Base-by-base conservation (phyloP, 2,113 vertebrate species). In the Greenwoodochromis staneri region DNA sequence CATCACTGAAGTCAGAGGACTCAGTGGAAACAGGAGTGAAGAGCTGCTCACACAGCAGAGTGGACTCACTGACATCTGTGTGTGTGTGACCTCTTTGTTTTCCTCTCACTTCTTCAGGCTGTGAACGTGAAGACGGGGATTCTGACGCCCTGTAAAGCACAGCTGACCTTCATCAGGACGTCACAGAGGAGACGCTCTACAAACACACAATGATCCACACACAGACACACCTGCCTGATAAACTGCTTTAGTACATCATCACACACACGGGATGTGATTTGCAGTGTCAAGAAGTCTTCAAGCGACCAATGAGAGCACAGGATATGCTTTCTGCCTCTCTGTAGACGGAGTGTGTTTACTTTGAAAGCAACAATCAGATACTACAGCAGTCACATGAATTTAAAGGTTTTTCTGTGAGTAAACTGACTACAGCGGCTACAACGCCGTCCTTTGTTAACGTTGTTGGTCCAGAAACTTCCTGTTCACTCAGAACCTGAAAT, bases 261-360 rank as follows among this genome's bases (percentile, higher is more conserved):
- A 3, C n/a, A 12, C 53, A 12, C n/a, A 54, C 53, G 4, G 51
- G 51, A 54, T 7, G n/a, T 54, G 51, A 21, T 21, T 21, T 12
- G 57, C 16, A 61, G 57, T 2, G 9, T 5, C 0, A n/a, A 3
- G 9, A 63, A 36, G 59, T 63, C 59, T 63, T 63, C 59, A 36
- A 66, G 61, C 1, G 0, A 36, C 31, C 31, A n/a, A 36, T 66
- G 61, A 0, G 17, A 66, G 61, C 10, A 38, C 31, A 66, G 6
- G 61, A 66, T 66, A 5, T 2, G 2, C 59, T 36, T 36, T 36
- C 59, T 63, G 17, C 2, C 2, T 36, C 31, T 63, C 31, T 36
- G 59, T 66, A n/a, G 61, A n/a, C 6, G 0, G 17, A 38, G 61
- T 38, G 34, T n/a, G 61, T 66, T 66, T 1, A n/a, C 34, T 1